Percentiles rank a stretch among this genome's conserved stretches.
These are phyloP conservation scores for Scaptomyza parva DNA, from an alignment of 2,888 invertebrate species.

Conservation along the genomic window DNA sequence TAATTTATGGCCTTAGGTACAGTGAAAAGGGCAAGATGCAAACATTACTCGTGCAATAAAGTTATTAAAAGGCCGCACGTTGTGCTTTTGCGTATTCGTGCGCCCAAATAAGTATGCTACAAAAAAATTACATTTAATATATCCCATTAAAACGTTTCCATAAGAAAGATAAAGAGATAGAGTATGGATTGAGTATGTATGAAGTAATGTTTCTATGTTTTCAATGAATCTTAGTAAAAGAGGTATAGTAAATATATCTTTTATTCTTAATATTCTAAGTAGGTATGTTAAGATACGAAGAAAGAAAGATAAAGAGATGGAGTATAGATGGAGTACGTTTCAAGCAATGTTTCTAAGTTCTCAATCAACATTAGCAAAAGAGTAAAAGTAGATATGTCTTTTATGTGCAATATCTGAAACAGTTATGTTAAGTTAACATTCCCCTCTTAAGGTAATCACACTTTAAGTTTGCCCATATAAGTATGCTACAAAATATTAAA, in stretches of 20 bases:
- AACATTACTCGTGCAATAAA: constrained; percentile 28
- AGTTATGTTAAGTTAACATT: too few species aligned
- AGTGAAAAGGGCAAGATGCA: constrained; percentile 18
- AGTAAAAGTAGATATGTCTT: too few species aligned
- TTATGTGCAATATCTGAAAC: too few species aligned
- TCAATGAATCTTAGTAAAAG: not conserved
- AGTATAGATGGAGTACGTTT: too few species aligned
- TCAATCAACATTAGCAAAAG: not conserved
- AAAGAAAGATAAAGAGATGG: not conserved
- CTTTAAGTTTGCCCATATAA: constrained; percentile 61
- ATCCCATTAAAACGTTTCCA: not conserved
- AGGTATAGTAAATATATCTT: too few species aligned
- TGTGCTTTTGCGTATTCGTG: constrained; percentile 33
- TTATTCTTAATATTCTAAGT: too few species aligned
- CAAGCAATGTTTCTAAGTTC: not conserved
- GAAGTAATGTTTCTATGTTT: not conserved
- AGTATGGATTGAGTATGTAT: too few species aligned
- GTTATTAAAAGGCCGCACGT: constrained; percentile 27
- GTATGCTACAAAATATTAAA: constrained; percentile 43
- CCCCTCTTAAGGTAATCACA: too few species aligned
- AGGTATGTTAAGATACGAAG: too few species aligned
- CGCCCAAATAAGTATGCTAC: constrained; percentile 60
- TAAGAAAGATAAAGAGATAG: not conserved
- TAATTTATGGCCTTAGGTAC: constrained; percentile 52
- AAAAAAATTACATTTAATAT: constrained; percentile 30